Evolutionary conservation across 2,113 vertebrate genomes (phyloP), one percentile per base, ranked within the genome.

Genomic region (Menidia beryllina): DNA sequence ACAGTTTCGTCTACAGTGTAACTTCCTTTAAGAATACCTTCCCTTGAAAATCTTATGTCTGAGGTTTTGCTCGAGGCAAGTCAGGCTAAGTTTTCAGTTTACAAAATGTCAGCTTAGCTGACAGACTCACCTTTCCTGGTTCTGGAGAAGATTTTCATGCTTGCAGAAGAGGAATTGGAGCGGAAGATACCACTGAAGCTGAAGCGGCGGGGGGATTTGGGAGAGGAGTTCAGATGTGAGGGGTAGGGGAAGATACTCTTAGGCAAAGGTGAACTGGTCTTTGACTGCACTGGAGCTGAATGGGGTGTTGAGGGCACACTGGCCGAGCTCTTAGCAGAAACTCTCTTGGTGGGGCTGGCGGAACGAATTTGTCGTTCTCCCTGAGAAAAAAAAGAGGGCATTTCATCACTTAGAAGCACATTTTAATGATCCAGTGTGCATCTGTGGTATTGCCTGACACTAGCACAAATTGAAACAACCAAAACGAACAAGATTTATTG

Each of bases 151-250:
- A 99, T 94, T 90, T 96, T 95, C 90, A 97, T 96, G 91, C 96
- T 95, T 26, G 94, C 91, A 7, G 95, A 94, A 13, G 89, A 59
- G 4, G 89, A 91, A 81, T 86, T 93, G 41, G 92, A 96, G 75
- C 96, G 95, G 92, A 99, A 99, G 93, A 99, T 96, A 25, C 97
- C 97, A 27, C 95, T 97, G 93, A 99, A 95, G 92, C 97, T 98
- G 79, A 99, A 95, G 47, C 97, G 96, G 17, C 94, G 96, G n/a
- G 97, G 96, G 25, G 97, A 97, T 77, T 96, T 97, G 10, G 97
- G 96, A 0, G 97, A 93, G 7, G 97, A 95, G 83, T 94, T 94
- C 78, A 97, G 96, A 80, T 93, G 91, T 41, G 95, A 72, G 19
- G 92, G 86, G 81, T 96, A 97, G 0, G 96, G 95, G 92, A 98